Base-by-base conservation (phyloP, 2,113 vertebrate genomes). In the Camelus bactrianus region DNA sequence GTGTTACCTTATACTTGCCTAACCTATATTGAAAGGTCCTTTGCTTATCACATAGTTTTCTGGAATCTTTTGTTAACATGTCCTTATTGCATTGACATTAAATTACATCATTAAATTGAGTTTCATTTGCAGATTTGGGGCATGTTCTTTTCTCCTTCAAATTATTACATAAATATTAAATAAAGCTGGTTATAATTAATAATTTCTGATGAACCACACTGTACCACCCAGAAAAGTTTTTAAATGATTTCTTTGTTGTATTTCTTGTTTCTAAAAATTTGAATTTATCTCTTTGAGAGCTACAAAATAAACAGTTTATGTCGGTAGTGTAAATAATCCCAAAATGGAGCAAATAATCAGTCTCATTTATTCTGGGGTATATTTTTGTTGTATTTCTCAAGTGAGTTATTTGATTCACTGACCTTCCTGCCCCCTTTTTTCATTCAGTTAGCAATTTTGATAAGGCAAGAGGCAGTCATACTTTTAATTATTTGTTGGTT, bases 191-290 rank as follows among this genome's bases (percentile, higher is more conserved):
- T 88, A 83, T 56, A 94, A 76, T 97, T 81, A 91, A n/a, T 95
- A 75, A 69, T 89, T 35, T 89, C 87, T 77, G 67, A 38, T 83
- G 38, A 56, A 64, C 46, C 1, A 6, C 38, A n/a, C 8, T 70
- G 35, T 76, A 54, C n/a, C 35, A 84, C 28, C 8, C 64, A 80
- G 79, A 93, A 52, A 84, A 90, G 30, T 76, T 92, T 16, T 80
- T 70, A 80, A 83, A 72, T 96, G 28, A 95, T 82, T 89, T 91
- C 15, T 19, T 20, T 83, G 12, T 83, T 94, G 10, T 38, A 83
- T 67, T 93, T 92, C 60, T 92, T 92, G n/a, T 88, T 95, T 89
- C 10, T 93, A 95, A 89, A 93, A 75, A 1, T 60, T 85, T 92
- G 69, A 22, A 48, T 92, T 83, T 95, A 8, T 83, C 32, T 46